Conservation (phyloP, 2,113 vertebrate genomes). For the Clinocottus analis region DNA sequence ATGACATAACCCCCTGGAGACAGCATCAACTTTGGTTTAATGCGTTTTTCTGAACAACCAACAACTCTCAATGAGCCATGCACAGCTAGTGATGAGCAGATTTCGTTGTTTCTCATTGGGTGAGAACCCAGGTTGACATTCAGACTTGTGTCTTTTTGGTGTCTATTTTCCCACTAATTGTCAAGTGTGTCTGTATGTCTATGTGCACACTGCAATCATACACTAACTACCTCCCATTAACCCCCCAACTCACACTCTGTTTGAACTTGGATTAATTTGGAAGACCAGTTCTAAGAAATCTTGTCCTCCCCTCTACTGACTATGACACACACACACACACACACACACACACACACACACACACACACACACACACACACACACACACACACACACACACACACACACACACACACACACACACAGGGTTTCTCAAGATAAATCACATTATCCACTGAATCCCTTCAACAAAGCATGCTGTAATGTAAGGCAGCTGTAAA, state of each 20-base stretch:
- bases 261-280: conserved; percentile 36
- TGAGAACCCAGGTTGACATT: conserved; percentile 23
- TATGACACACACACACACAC: not conserved
- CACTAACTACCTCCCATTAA: not conserved
- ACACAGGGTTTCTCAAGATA: conserved; percentile 7
- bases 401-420: not conserved
- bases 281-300: conserved; percentile 51
- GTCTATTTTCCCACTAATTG: conserved; percentile 8
- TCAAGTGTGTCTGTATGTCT: conserved; percentile 19
- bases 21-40: conserved; percentile 17
- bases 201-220: not conserved
- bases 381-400: not conserved
- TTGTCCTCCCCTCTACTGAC: conserved; percentile 7
- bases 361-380: not conserved
- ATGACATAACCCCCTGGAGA: not conserved
- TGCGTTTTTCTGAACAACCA: conserved; percentile 43
- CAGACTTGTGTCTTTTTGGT: conserved; percentile 4
- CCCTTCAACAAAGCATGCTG: conserved; percentile 34
- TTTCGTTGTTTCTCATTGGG: conserved; percentile 14
- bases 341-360: not conserved
- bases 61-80: conserved; percentile 15
- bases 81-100: not conserved
- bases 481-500: conserved; percentile 52
- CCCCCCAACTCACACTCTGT: conserved; percentile 6
- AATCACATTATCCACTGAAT: conserved; percentile 27